These are phyloP conservation scores for Peromyscus polionotus DNA, from an alignment of 2,113 vertebrate species.

Conservation along the genomic window DNA sequence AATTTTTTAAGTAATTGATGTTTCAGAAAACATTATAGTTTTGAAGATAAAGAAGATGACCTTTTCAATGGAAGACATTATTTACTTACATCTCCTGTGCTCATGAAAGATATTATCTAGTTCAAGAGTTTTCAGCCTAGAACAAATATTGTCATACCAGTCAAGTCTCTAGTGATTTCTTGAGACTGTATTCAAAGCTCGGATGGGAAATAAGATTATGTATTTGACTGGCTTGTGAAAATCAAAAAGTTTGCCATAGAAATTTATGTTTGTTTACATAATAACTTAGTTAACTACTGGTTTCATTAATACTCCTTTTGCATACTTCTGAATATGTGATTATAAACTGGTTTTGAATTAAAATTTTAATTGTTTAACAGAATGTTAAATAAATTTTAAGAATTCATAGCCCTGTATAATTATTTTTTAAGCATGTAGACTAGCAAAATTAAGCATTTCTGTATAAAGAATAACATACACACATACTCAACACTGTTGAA, in stretches of 20 bases:
- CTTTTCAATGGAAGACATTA: constrained; percentile 62
- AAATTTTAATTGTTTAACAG: constrained; percentile 21
- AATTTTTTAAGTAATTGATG: constrained; percentile 57
- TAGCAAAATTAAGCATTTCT: neutral
- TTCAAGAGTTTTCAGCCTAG: constrained; percentile 2
- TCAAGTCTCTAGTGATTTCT: neutral
- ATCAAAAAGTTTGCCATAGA: constrained; percentile 12
- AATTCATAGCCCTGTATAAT: neutral
- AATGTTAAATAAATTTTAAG: constrained; percentile 36
- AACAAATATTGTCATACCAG: neutral
- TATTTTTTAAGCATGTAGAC: constrained; percentile 12
- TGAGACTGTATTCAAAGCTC: constrained; percentile 24
- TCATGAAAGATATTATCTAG: constrained; percentile 41
- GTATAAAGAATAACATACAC: neutral
- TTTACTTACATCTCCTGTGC: constrained; percentile 3
- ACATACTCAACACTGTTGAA: constrained; percentile 11
- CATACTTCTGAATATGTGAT: neutral
- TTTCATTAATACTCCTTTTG: constrained; percentile 42
- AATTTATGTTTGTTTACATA: constrained; percentile 33
- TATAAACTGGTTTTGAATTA: constrained; percentile 22
- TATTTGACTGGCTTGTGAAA: constrained; percentile 32
- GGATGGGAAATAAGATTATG: neutral
- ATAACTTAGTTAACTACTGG: neutral
- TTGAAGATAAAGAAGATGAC: constrained; percentile 59
- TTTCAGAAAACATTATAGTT: constrained; percentile 52